Conservation (phyloP, 2,888 invertebrate genomes). For the Strigamia transsilvanica region DNA sequence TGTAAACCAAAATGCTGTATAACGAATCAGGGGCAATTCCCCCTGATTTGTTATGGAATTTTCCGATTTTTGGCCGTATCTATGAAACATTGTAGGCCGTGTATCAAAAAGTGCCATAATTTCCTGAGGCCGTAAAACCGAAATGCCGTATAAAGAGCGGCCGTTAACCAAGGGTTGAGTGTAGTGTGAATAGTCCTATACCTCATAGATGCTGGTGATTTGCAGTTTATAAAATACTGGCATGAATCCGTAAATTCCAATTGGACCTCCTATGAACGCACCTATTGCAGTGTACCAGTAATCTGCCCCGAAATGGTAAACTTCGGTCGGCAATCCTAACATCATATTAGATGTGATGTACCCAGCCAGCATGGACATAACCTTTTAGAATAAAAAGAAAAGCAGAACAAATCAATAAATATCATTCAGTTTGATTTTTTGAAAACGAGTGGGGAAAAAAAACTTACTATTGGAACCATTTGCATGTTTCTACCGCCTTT, state of each 20-base stretch:
- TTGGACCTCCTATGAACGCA: constrained; percentile 20
- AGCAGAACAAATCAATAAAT: no score
- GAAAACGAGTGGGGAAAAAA: not conserved
- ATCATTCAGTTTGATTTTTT: not conserved
- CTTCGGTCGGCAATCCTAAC: constrained; percentile 50
- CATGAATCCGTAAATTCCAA: constrained; percentile 22
- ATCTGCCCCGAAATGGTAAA: constrained; percentile 37
- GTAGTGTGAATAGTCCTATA: not conserved
- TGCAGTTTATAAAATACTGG: constrained; percentile 51
- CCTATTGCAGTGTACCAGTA: constrained; percentile 24
- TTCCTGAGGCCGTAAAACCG: no score
- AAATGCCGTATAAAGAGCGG: no score
- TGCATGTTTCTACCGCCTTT: constrained; percentile 45
- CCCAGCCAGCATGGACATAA: constrained; percentile 38
- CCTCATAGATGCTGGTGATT: constrained; percentile 48
- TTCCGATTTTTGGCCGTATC: no score
- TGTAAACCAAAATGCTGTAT: no score
- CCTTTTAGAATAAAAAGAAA: not conserved
- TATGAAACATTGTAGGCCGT: no score
- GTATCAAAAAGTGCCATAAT: no score
- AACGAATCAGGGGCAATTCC: no score
- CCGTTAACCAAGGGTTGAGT: no score
- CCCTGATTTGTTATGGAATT: no score
- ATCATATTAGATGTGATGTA: constrained; percentile 39
- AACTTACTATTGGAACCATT: constrained; percentile 37